Evolutionary conservation across 2,797 vertebrate genomes (phyloP).

Genomic region (Scarus forsteni): DNA sequence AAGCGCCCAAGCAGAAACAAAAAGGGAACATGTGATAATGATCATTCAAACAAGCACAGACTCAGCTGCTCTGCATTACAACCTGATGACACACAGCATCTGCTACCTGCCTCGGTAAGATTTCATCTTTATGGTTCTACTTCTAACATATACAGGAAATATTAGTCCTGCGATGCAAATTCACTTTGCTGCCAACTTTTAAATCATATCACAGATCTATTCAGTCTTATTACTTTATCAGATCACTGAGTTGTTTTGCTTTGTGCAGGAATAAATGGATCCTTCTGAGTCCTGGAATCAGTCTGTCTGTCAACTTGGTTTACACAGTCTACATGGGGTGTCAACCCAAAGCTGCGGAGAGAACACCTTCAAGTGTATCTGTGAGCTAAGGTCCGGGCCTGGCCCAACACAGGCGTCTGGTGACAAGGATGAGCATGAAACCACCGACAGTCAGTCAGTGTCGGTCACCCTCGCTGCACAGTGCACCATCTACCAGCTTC

Average conservation of each 20-base stretch:
- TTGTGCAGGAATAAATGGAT: constrained; percentile 38
- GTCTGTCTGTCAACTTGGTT: not conserved
- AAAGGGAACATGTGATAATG: constrained; percentile 28
- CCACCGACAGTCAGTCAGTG: constrained; percentile 34
- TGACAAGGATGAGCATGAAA: constrained; percentile 17
- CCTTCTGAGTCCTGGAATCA: not conserved
- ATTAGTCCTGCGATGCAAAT: not conserved
- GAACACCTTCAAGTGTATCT: constrained; percentile 77
- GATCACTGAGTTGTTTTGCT: not conserved
- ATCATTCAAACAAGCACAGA: constrained; percentile 19
- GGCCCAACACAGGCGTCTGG: not conserved
- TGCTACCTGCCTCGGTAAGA: not conserved
- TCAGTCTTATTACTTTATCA: too few relatives aligned
- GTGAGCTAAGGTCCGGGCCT: constrained; percentile 62
- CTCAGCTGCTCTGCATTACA: not conserved
- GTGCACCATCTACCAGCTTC: constrained; percentile 82
- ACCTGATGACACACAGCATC: constrained; percentile 6
- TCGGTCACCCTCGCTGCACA: constrained; percentile 77
- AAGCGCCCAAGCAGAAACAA: constrained; percentile 56
- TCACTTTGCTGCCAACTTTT: not conserved
- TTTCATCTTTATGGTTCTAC: not conserved
- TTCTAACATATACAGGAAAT: not conserved
- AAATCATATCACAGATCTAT: not conserved
- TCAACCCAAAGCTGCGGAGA: constrained; percentile 45
- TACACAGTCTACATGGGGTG: not conserved